phyloP scores from a whole-genome alignment of 2,888 invertebrate species.

The Ceraclea dissimilis region DNA sequence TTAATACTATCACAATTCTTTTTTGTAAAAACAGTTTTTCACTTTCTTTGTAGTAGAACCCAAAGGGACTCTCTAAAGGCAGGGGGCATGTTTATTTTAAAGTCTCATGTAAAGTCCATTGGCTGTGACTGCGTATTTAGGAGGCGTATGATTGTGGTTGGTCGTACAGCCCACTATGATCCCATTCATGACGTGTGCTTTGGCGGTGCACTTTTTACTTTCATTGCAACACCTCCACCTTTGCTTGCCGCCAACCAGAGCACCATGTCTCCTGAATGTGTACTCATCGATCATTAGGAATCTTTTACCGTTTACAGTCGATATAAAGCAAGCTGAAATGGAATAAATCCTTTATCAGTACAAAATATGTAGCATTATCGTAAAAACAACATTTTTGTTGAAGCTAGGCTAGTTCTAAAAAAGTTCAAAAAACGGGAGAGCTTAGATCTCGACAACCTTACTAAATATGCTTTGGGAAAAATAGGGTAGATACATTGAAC shows the following conservation, averaged over 20 bases:
- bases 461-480: no score
- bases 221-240: conserved; percentile 6
- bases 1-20: no score
- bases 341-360: conserved; percentile 23
- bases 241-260: neutral
- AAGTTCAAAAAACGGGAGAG: no score
- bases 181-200: conserved; percentile 34
- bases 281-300: neutral
- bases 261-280: neutral
- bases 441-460: no score
- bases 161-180: conserved; percentile 25
- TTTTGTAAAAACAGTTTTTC: no score
- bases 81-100: no score
- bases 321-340: neutral
- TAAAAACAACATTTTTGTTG: no score
- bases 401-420: no score
- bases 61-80: no score
- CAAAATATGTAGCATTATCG: no score
- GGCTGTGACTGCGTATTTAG: neutral
- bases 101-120: neutral
- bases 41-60: no score
- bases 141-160: neutral
- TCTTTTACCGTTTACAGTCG: neutral
- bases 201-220: conserved; percentile 34
- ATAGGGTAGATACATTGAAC: no score